Evolutionary conservation across 2,888 invertebrate genomes (phyloP).

Genomic region (Drosophila mimica): DNA sequence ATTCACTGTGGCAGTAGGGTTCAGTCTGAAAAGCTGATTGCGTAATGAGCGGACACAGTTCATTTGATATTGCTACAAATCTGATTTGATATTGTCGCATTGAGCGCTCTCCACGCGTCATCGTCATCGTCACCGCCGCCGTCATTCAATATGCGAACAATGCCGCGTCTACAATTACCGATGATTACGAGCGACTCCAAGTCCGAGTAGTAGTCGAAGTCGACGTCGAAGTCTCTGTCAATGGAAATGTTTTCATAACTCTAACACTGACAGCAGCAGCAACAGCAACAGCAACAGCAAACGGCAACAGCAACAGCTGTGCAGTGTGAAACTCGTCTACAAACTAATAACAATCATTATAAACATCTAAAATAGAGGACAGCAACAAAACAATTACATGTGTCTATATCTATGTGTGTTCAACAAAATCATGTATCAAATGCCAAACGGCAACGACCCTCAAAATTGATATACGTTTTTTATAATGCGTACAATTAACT

Average conservation of each 20-base stretch:
- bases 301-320: slow-evolving; percentile 25
- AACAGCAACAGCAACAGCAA: slow-evolving; percentile 1
- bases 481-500: slow-evolving; percentile 36
- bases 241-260: slow-evolving; percentile 56
- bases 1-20: slow-evolving; percentile 47
- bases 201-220: slow-evolving; percentile 21
- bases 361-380: slow-evolving; percentile 54
- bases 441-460: slow-evolving; percentile 54
- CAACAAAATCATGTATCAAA: slow-evolving; percentile 36
- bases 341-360: slow-evolving; percentile 57
- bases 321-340: slow-evolving; percentile 34
- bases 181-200: slow-evolving; percentile 7
- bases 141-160: slow-evolving; percentile 76
- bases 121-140: slow-evolving; percentile 18
- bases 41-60: slow-evolving; percentile 59
- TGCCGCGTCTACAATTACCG: slow-evolving; percentile 70
- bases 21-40: slow-evolving; percentile 47
- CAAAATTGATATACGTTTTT: slow-evolving; percentile 27
- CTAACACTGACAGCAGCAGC: slow-evolving; percentile 23
- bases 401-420: slow-evolving; percentile 5
- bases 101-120: slow-evolving; percentile 27
- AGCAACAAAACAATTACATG: slow-evolving; percentile 38
- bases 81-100: slow-evolving; percentile 70
- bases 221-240: slow-evolving; percentile 26
- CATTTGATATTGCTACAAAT: slow-evolving; percentile 70